Evolutionary conservation across 2,797 vertebrate genomes (phyloP), one percentile per base, ranked within the genome.

Genomic region (Helostoma temminkii): DNA sequence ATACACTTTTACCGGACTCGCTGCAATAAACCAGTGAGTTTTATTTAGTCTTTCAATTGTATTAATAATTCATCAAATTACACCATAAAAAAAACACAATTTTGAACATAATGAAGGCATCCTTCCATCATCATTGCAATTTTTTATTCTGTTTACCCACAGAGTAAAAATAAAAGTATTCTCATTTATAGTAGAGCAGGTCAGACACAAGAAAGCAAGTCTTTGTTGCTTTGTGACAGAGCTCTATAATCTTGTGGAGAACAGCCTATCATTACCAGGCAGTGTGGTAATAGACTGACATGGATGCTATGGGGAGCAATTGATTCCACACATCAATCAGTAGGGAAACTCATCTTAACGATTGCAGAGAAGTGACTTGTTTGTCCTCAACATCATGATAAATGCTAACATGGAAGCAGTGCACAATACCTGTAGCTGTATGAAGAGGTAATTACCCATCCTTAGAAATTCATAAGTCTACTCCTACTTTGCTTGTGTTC

Each of bases 311-410:
- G 86, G 91, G 83, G 91, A 94, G 90, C 92, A 93, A 94, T 94
- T 94, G 93, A 93, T 93, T 93, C 92, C 89, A 89, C 91, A 91
- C 93, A 94, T 93, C 94, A 94, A 94, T 94, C 93, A 94, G 89
- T 77, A 66, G 82, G 83, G 81, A 85, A 90, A 91, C 88, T 86
- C 85, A 83, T 84, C 89, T 89, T 89, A 91, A 91, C 86, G 87
- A 94, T 92, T 83, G 91, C 81, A 53, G 74, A 92, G 89, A 93
- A 93, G 89, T 87, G 90, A 85, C 88, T 92, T 92, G 89, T 92
- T 91, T 91, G 88, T 92, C 83, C 78, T 82, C 76, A 76, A 56
- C 85, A 79, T 83, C 83, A 76, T 71, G 57, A 84, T 90, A 92
- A 90, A 91, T 75, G 74, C 88, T 81, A 92, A 89, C 83, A 82